Evolutionary conservation across 2,113 vertebrate species (phyloP).

Genomic region (Ancistrus triradiatus): DNA sequence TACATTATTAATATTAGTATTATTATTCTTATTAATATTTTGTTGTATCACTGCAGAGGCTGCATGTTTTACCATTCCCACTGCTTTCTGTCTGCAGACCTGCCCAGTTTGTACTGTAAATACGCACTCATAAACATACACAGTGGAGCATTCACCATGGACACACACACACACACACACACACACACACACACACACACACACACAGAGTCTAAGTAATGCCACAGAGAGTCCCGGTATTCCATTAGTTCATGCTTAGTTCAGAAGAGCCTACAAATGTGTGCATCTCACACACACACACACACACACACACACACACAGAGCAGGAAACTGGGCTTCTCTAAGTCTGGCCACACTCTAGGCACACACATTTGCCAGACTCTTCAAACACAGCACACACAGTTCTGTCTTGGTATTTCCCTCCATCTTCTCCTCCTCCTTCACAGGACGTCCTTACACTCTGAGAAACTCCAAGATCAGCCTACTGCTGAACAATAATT

Average conservation of each 20-base stretch:
- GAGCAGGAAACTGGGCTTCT: conserved; percentile 54
- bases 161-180: conserved; percentile 16
- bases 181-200: conserved; percentile 4
- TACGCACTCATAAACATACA: too few species aligned
- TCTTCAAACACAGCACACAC: conserved; percentile 48
- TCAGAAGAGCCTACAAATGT: conserved; percentile 6
- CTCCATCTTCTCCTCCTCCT: conserved; percentile 17
- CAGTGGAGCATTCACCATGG: background rate
- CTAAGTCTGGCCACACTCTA: conserved; percentile 41
- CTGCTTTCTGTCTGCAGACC: background rate
- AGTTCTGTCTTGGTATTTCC: conserved; percentile 59
- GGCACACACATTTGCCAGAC: conserved; percentile 44
- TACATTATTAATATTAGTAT: background rate
- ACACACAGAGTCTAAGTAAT: conserved; percentile 1
- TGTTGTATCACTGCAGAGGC: background rate
- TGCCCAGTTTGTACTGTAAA: too few species aligned
- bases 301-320: conserved; percentile 31
- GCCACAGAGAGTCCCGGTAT: background rate
- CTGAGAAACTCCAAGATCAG: background rate
- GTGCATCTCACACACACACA: background rate
- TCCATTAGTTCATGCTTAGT: conserved; percentile 30
- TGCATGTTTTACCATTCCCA: too few species aligned
- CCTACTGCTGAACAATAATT: background rate
- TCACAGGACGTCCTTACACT: background rate
- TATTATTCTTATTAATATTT: background rate